Conservation (phyloP, 2,113 vertebrate species). For the Tringa solitaria region DNA sequence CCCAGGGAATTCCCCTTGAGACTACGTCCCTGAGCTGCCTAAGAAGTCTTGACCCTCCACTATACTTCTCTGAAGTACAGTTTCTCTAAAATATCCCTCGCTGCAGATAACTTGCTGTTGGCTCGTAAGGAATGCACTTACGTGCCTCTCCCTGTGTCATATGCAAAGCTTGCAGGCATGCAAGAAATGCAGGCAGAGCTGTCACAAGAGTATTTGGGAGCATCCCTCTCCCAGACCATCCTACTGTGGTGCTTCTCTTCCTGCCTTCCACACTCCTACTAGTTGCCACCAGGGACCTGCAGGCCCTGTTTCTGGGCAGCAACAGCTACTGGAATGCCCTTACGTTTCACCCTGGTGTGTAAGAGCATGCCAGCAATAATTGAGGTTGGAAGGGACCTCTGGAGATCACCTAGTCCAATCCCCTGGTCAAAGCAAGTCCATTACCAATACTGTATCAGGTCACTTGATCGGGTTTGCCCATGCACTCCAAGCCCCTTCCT, state of each 20-base stretch:
- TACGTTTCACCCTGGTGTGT: background rate
- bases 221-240: background rate
- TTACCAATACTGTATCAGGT: background rate
- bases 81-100: background rate
- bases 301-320: background rate
- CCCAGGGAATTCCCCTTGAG: background rate
- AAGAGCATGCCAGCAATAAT: no score
- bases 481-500: background rate
- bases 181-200: background rate
- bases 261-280: background rate
- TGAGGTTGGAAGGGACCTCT: background rate
- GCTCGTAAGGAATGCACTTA: background rate
- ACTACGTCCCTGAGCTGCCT: background rate
- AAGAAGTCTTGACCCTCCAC: background rate
- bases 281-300: background rate
- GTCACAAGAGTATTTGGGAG: background rate
- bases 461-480: background rate
- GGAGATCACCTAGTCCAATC: background rate
- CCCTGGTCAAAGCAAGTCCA: background rate
- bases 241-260: background rate
- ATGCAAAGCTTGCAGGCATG: background rate
- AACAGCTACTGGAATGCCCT: background rate
- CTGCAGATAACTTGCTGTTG: background rate
- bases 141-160: background rate
- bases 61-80: background rate